Base-by-base conservation (phyloP, 2,797 vertebrate species). In the Ctenochaetus hawaiiensis region DNA sequence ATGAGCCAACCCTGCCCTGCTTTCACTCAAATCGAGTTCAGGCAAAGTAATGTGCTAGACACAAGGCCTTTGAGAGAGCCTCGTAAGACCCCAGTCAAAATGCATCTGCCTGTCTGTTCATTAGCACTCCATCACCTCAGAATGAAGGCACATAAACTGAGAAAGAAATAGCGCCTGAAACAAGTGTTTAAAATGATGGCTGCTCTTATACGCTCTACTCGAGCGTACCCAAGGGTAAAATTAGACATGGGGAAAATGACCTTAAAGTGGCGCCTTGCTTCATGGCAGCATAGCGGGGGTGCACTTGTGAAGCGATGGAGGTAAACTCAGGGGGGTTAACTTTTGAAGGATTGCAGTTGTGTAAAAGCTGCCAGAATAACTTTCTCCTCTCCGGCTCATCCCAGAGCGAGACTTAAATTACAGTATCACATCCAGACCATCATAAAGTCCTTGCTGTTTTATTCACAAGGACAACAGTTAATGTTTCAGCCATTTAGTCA, bases 151-250 rank as follows among this genome's bases (percentile, higher is more conserved):
- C 90, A 93, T 92, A 92, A 94, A 93, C 89, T 80, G 73, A 82
- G 75, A 83, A 86, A 91, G 90, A 94, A 94, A 93, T 91, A 87
- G 90, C 56, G 86, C 85, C 91, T 92, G 92, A 94, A 94, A 95
- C 93, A 93, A 94, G 94, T 94, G 91, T 94, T 94, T 94, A 93
- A 95, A 95, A 93, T 94, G 92, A 95, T 93, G 87, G 90, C 86
- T 82, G 84, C 88, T 86, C 89, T 93, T 90, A 92, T 91, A 85
- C 84, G 83, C 92, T 93, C 90, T 89, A 93, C 90, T 93, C 85
- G 72, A 93, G 92, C 75, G 90, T 87, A 94, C 92, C 93, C 94
- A 93, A 92, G 92, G 92, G 93, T 94, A 95, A 95, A 95, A 95
- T 95, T 94, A 96, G 91, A 94, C 91, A 89, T 85, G 85, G 85